Base-by-base conservation (phyloP, 2,888 invertebrate species). In the Apamea sordens region DNA sequence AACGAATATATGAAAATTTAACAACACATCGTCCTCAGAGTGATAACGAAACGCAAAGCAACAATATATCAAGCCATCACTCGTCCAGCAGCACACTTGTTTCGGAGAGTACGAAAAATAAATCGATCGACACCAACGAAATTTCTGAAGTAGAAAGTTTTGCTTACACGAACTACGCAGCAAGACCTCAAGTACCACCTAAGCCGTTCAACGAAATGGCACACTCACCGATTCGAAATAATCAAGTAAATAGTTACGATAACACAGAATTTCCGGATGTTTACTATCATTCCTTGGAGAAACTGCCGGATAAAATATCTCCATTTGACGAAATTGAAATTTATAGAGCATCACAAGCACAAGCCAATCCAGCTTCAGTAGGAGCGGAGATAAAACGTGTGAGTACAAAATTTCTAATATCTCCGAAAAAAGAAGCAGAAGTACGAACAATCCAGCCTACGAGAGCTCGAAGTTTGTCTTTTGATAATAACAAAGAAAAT, bases 331-430 rank as follows among this genome's bases (percentile, higher is more conserved):
- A 95, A 91, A 93, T 94, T 76, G 93, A 94, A 91, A 94, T 95
- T 79, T 95, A 94, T 74, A 94, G 89, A 91, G 95, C 94, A 44
- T 93, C 94, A n/a, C 93, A 93, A 88, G 89, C 90, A 21, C 93
- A 92, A 85, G 88, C 89, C 0, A 87, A 93, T 76, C 96, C 96
- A 11, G 93, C 94, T 24, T 95, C 97, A 11, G 97, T 97, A 18
- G 95, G 97, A 24, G 97, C 97, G 32, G 96, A 97, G 92, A 96
- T 97, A 84, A 97, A 96, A 90, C 94, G 93, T 92, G 96, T 96
- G 5, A 96, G 96, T 82, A 96, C 96, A 28, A 95, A 93, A 87
- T 96, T 96, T 88, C 87, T 96, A 10, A 96, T 97, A 86, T 96
- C 96, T 6, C 97, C 97, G 10, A 97, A 96, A 90, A 97, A 96